A percentile compares a stretch with the other conserved stretches of the same genome.
These are phyloP conservation scores for Ectropis crepuscularia DNA, from an alignment of 2,888 invertebrate species.

Conservation along the genomic window DNA sequence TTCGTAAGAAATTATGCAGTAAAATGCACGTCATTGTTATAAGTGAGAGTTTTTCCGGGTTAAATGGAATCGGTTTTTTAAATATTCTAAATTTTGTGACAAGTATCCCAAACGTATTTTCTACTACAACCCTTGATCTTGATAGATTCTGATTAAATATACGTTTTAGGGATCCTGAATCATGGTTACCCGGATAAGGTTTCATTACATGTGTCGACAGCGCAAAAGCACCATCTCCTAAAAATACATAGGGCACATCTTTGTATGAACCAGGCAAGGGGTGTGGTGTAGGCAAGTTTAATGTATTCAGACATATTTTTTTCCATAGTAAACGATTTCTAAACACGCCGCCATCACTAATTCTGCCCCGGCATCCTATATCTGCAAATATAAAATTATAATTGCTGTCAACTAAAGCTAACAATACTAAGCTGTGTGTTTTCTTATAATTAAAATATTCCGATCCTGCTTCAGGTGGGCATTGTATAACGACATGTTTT, in stretches of 20 bases:
- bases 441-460: slow-evolving; percentile 36
- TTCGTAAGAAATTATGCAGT: slow-evolving; percentile 40
- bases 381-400: slow-evolving; percentile 52
- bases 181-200: slow-evolving; percentile 42
- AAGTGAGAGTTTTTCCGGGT: slow-evolving; percentile 30
- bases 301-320: slow-evolving; percentile 35
- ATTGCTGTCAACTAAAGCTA: slow-evolving; percentile 30
- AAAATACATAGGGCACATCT: slow-evolving; percentile 38
- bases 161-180: slow-evolving; percentile 31
- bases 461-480: slow-evolving; percentile 15
- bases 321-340: slow-evolving; percentile 38
- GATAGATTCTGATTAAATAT: slow-evolving; percentile 37
- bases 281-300: slow-evolving; percentile 41
- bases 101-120: slow-evolving; percentile 23
- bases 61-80: slow-evolving; percentile 31
- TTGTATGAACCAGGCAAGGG: slow-evolving; percentile 39
- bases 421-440: slow-evolving; percentile 12
- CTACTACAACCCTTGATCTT: slow-evolving; percentile 32
- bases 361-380: slow-evolving; percentile 50
- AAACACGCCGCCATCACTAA: slow-evolving; percentile 40
- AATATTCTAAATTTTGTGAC: slow-evolving; percentile 33
- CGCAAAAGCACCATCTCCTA: slow-evolving; percentile 43
- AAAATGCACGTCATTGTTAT: slow-evolving; percentile 34
- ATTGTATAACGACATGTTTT: slow-evolving; percentile 24
- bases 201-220: slow-evolving; percentile 40